phyloP scores from a whole-genome alignment of 2,888 invertebrate genomes.

The Tupiocoris notatus region DNA sequence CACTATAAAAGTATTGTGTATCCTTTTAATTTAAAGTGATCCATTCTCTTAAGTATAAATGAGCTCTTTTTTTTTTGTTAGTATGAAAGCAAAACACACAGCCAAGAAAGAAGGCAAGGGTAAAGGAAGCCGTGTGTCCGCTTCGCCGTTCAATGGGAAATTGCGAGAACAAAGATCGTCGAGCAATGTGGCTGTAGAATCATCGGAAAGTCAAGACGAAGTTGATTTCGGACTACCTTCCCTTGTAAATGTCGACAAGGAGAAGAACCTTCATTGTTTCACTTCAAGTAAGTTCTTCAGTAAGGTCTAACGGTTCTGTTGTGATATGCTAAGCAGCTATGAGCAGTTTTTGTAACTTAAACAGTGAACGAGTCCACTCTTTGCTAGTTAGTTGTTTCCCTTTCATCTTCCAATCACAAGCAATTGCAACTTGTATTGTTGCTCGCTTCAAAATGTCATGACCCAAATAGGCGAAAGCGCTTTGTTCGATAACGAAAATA shows the following conservation, averaged over 20 bases:
- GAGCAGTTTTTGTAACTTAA: too few species aligned
- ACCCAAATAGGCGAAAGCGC: too few species aligned
- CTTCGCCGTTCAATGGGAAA: slow-evolving; percentile 40
- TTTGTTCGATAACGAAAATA: too few species aligned
- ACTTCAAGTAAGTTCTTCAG: slow-evolving; percentile 50
- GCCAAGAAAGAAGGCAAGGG: slow-evolving; percentile 40
- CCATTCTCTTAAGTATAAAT: not conserved
- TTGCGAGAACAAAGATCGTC: slow-evolving; percentile 43
- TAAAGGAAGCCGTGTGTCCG: slow-evolving; percentile 31
- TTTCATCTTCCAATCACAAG: too few species aligned
- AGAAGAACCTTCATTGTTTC: slow-evolving; percentile 66
- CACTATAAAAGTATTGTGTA: too few species aligned
- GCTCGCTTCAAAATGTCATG: too few species aligned
- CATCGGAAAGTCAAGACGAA: slow-evolving; percentile 48
- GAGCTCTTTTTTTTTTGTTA: not conserved
- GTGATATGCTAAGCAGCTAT: too few species aligned
- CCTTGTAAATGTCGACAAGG: slow-evolving; percentile 69
- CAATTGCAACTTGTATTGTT: too few species aligned
- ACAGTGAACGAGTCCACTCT: too few species aligned
- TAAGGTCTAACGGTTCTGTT: too few species aligned
- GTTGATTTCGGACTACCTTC: slow-evolving; percentile 59
- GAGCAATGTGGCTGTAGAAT: slow-evolving; percentile 20
- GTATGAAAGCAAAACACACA: slow-evolving; percentile 45
- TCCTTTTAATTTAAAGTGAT: not conserved
- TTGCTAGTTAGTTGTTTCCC: too few species aligned